These are phyloP conservation scores for Procapra przewalskii DNA, from an alignment of 2,113 vertebrate genomes.

Conservation along the genomic window DNA sequence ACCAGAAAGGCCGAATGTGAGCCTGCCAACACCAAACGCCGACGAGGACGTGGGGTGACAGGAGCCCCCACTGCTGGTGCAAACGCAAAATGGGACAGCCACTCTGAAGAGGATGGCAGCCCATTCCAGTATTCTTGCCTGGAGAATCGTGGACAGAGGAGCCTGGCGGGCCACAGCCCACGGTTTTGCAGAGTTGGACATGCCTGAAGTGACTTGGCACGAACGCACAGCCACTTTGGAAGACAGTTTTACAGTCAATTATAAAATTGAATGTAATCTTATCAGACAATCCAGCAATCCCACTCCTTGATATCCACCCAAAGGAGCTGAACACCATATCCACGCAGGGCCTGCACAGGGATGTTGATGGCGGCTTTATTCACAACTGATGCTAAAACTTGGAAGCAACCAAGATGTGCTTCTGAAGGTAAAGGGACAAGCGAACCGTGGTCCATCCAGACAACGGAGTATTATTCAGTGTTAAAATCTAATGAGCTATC, in stretches of 20 bases:
- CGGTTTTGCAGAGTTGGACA: background rate
- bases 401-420: too few relatives aligned
- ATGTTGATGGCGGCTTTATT: background rate
- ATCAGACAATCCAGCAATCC: accelerated
- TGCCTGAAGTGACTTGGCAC: background rate
- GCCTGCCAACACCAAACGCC: accelerated
- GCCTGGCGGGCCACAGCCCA: accelerated
- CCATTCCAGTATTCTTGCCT: background rate
- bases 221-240: accelerated
- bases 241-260: background rate
- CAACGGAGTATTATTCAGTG: accelerated
- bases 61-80: background rate
- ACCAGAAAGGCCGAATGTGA: accelerated
- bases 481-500: too few relatives aligned
- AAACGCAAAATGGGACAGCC: accelerated
- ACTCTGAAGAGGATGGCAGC: background rate
- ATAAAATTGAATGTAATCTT: accelerated
- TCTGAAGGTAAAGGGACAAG: accelerated
- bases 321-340: background rate
- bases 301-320: background rate
- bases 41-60: accelerated
- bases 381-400: background rate
- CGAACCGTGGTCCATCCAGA: background rate
- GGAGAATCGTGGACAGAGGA: background rate
- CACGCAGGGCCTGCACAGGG: background rate